Evolutionary conservation across 2,797 vertebrate genomes (phyloP), one percentile per base, ranked within the genome.

Genomic region (Tokudaia tokunoshimensis): DNA sequence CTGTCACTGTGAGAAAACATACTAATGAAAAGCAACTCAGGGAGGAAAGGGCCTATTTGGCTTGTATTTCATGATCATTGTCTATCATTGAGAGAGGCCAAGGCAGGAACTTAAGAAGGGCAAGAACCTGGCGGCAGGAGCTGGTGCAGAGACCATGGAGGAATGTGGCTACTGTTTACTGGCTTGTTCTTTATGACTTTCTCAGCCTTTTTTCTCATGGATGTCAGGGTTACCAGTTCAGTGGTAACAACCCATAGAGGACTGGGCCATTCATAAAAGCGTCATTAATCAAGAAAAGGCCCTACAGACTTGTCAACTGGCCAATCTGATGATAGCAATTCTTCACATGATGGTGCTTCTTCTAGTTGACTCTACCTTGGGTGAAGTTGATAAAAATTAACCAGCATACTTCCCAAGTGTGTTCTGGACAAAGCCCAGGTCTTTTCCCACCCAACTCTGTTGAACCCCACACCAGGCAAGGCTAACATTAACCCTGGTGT

Each of bases 401-500:
- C 22, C 55, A 82, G 22, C 80, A 82, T 13, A 82, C 22, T 82
- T 34, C 11, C 52, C 12, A 14, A 37, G 20, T 55, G 8, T 14
- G 20, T 41, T 82, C n/a, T 9, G 22, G 55, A 41, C n/a, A 12
- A 41, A 41, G 13, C 6, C n/a, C 80, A 41, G 6, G 22, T 82
- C 80, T 41, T 7, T 82, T 41, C 41, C 22, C 61, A 65, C 26
- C 6, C 31, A 41, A 37, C 41, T 34, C 31, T 57, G 29, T 31
- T 52, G 6, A 10, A 67, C 3, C 22, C 55, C 34, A 57, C 0
- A 0, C 1, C 37, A 6, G 11, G 5, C 47, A n/a, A 47, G 7
- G 22, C 61, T n/a, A 20, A 1, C 31, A n/a, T n/a, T 4, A 61
- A 52, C n/a, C 26, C 6, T 41, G 4, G 26, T 11, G 0, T 31